These are phyloP conservation scores for Rhynchotus rufescens DNA, from an alignment of 2,797 vertebrate species.

Conservation along the genomic window DNA sequence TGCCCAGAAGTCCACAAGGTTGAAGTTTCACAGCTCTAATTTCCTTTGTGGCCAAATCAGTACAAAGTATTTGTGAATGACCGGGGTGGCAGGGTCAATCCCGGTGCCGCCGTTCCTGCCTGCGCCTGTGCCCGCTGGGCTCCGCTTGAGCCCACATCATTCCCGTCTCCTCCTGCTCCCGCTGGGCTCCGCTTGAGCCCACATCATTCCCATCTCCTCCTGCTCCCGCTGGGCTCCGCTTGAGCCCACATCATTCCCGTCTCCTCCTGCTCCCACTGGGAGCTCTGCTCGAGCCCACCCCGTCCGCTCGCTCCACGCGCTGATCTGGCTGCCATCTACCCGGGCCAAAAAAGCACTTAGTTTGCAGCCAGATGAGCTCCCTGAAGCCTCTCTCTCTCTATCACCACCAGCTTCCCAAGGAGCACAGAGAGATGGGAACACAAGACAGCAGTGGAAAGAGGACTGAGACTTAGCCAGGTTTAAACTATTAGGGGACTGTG, in stretches of 20 bases:
- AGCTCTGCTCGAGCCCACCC: neutral
- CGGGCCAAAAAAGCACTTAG: neutral
- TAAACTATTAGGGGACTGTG: neutral
- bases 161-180: neutral
- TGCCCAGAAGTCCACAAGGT: neutral
- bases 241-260: neutral
- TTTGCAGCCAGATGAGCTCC: neutral
- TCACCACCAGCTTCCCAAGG: neutral
- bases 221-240: neutral
- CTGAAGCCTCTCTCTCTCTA: neutral
- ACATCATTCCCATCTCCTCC: no score
- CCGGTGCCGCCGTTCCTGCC: neutral
- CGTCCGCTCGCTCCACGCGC: rapidly evolving
- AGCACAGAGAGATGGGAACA: neutral
- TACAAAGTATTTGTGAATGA: neutral
- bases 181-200: neutral
- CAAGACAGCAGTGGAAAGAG: neutral
- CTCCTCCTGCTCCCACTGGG: neutral
- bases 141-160: neutral
- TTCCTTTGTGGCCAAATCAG: neutral
- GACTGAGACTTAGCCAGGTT: neutral
- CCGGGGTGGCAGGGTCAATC: neutral
- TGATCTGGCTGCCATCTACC: neutral
- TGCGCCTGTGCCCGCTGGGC: neutral
- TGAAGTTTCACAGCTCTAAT: neutral